Evolutionary conservation across 1,140 invertebrate genomes (phyloP).

Genomic region (Choristoneura fumiferana): DNA sequence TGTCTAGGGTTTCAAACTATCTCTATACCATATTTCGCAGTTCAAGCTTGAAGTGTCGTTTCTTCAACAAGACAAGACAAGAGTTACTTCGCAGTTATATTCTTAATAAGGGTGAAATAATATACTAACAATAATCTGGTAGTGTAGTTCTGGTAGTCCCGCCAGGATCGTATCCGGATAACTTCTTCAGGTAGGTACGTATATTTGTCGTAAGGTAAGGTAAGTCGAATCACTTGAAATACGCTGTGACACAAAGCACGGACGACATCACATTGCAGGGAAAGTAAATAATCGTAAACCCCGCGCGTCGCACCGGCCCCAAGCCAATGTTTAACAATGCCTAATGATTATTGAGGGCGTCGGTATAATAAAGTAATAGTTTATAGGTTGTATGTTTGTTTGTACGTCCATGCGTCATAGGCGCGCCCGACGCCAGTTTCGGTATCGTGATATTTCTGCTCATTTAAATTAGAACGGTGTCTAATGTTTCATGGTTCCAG

Average conservation of each 20-base stretch:
- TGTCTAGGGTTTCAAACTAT: too few relatives aligned
- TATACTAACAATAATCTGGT: too few relatives aligned
- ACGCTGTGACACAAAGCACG: background rate
- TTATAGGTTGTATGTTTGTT: slow-evolving; percentile 25
- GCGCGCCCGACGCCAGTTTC: slow-evolving; percentile 17
- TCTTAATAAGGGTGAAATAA: too few relatives aligned
- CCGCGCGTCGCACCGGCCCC: background rate
- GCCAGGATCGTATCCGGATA: too few relatives aligned
- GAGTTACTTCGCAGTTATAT: too few relatives aligned
- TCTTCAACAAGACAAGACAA: too few relatives aligned
- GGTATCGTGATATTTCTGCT: slow-evolving; percentile 9
- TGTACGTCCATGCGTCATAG: slow-evolving; percentile 24
- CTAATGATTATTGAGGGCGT: slow-evolving; percentile 26
- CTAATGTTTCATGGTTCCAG: too few relatives aligned
- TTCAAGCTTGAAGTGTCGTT: too few relatives aligned
- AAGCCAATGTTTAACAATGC: slow-evolving; percentile 24
- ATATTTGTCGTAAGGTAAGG: too few relatives aligned
- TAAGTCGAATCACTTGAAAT: slow-evolving; percentile 2
- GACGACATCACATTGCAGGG: slow-evolving; percentile 14
- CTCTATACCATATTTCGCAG: too few relatives aligned
- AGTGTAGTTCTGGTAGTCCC: too few relatives aligned
- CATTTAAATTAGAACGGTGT: slow-evolving; percentile 5
- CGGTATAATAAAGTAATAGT: slow-evolving; percentile 28
- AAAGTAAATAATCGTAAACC: slow-evolving; percentile 27
- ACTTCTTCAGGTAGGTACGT: too few relatives aligned